Conservation (phyloP, 2,797 vertebrate species). For the Sciaenops ocellatus region DNA sequence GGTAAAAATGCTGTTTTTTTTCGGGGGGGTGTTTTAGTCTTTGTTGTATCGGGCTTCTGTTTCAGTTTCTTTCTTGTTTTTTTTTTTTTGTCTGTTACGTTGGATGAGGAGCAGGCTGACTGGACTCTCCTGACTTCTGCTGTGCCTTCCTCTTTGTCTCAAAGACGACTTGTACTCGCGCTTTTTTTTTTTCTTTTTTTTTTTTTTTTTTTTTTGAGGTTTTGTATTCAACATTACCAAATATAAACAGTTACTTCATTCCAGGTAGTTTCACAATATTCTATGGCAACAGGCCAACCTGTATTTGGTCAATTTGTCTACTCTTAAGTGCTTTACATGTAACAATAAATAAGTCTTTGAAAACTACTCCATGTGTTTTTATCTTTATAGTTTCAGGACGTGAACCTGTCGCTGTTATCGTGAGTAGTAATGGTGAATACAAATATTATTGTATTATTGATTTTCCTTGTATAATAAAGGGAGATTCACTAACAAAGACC, state of each 20-base stretch:
- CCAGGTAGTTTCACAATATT: slow-evolving; percentile 79
- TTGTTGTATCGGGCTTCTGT: slow-evolving; percentile 43
- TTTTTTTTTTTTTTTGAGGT: slow-evolving; percentile 61
- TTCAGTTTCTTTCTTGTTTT: slow-evolving; percentile 5
- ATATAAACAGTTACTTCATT: slow-evolving; percentile 74
- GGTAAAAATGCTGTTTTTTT: slow-evolving; percentile 70
- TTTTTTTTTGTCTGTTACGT: slow-evolving; percentile 50
- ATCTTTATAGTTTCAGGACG: slow-evolving; percentile 3
- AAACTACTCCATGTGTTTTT: slow-evolving; percentile 43
- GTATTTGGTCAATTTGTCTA: slow-evolving; percentile 84
- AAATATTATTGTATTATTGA: not conserved
- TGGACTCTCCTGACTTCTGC: slow-evolving; percentile 77
- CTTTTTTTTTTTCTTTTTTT: slow-evolving; percentile 68
- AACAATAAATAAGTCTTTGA: slow-evolving; percentile 80
- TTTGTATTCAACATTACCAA: slow-evolving; percentile 79
- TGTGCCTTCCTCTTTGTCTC: slow-evolving; percentile 75
- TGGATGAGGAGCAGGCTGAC: slow-evolving; percentile 68
- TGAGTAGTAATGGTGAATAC: not conserved
- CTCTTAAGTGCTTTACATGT: slow-evolving; percentile 79
- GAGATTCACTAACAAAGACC: no score
- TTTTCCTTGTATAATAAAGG: no score
- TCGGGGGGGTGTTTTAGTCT: slow-evolving; percentile 52
- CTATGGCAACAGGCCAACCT: slow-evolving; percentile 80
- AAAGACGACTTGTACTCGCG: slow-evolving; percentile 60
- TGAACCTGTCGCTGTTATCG: not conserved